These are phyloP conservation scores for Malaclemys terrapin DNA, from an alignment of 2,113 vertebrate species.

Conservation along the genomic window DNA sequence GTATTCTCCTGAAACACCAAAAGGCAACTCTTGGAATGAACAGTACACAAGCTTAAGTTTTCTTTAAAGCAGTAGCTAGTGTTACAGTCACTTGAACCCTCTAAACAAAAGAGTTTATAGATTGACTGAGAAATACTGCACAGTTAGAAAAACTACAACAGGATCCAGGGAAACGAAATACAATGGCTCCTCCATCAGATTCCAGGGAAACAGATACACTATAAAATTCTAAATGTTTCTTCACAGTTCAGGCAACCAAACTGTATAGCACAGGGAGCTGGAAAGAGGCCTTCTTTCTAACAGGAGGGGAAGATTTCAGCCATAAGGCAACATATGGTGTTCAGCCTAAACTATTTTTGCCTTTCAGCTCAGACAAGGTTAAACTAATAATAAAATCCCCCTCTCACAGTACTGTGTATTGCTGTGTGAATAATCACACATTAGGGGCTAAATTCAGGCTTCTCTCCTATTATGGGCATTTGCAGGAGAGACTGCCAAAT, in stretches of 20 bases:
- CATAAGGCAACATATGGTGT: neutral
- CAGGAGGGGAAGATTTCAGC: neutral
- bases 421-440: neutral
- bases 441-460: neutral
- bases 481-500: neutral
- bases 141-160: neutral
- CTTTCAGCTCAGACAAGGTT: neutral
- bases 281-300: neutral
- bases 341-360: neutral
- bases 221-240: neutral
- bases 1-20: slow-evolving; percentile 52
- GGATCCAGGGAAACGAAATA: neutral
- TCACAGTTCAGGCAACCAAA: neutral
- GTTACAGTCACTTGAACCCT: slow-evolving; percentile 8
- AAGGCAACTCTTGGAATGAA: slow-evolving; percentile 69
- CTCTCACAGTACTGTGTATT: neutral
- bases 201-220: neutral
- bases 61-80: slow-evolving; percentile 24
- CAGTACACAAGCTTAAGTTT: slow-evolving; percentile 32
- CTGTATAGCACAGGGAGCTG: neutral
- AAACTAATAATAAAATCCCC: neutral
- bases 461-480: neutral
- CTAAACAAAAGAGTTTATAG: neutral
- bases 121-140: neutral
- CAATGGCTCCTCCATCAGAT: neutral